Base-by-base conservation (phyloP, 2,888 invertebrate genomes). In the Amitus sp. region DNA sequence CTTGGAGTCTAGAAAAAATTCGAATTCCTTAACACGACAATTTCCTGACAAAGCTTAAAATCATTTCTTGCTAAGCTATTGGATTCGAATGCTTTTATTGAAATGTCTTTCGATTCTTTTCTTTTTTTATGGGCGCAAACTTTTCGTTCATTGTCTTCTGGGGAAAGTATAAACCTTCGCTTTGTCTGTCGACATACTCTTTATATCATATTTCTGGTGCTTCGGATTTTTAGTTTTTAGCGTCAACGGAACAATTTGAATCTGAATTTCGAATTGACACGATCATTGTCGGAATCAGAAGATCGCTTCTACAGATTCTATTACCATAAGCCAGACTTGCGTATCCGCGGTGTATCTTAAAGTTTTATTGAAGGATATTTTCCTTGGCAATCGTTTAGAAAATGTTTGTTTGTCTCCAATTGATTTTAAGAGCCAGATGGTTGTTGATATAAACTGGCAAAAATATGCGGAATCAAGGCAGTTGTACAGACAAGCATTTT, bases 231-330 rank as follows among this genome's bases (percentile, higher is more conserved):
- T 34, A 42, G 9, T 37, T 13, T 13, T 9, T 33, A n/a, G 17
- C 27, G 15, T 13, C 23, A 19, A 30, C 23, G 20, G 34, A 53
- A 27, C 39, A 47, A 53, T 53, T 53, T 53, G 28, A 39, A 53
- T 53, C 18, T 53, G 37, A 53, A 53, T 39, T 53, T 53, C 39
- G 47, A 47, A 53, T 53, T 13, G 10, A 37, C 19, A 19, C 19
- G 42, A 42, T 42, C 19, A 10, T 20, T 19, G 42, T 18, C 3
- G 12, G 19, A 20, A 42, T 42, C 28, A n/a, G 18, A 23, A 13
- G 33, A 9, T 20, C 12, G 43, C 23, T 2, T 19, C 12, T 1
- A 27, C 28, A 30, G 46, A 28, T 46, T 23, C 46, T 3, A 46
- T 46, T 46, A 46, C 46, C 42, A 20, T 10, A 9, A 18, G 18